phyloP scores from a whole-genome alignment of 2,797 vertebrate species.

The Oryzias dopingdopingensis region DNA sequence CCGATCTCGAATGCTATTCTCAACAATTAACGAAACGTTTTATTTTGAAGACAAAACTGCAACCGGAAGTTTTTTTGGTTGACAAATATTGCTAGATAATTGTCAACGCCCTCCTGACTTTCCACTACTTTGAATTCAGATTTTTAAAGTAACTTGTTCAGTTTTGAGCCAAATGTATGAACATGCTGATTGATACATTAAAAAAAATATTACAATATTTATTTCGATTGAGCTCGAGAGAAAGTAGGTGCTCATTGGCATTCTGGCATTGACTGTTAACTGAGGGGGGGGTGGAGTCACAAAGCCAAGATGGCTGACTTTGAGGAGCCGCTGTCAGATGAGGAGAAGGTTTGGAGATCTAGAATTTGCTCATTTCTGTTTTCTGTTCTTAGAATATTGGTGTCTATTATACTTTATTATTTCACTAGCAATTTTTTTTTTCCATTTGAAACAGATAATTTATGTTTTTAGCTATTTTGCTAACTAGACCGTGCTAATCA shows the following conservation, averaged over 20 bases:
- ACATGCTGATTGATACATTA: no score
- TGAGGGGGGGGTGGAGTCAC: slow-evolving; percentile 77
- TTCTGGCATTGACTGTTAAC: slow-evolving; percentile 59
- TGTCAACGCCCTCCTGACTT: slow-evolving; percentile 15
- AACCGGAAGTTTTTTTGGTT: slow-evolving; percentile 11
- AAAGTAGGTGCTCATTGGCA: no score
- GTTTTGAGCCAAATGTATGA: no score
- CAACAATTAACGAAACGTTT: neutral
- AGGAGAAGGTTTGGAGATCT: slow-evolving; percentile 86
- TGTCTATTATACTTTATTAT: accelerated
- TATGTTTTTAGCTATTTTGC: slow-evolving; percentile 41
- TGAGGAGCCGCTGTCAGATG: slow-evolving; percentile 92
- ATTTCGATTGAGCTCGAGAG: no score
- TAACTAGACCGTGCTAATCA: slow-evolving; percentile 54
- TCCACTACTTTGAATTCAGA: neutral
- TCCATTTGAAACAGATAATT: slow-evolving; percentile 11
- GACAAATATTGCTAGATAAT: neutral
- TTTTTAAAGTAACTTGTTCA: neutral
- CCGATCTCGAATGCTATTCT: neutral
- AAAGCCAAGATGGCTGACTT: slow-evolving; percentile 95
- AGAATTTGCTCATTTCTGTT: neutral
- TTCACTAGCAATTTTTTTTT: neutral
- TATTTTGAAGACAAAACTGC: neutral
- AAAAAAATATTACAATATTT: no score
- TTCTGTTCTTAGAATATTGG: slow-evolving; percentile 2